Evolutionary conservation across 2,113 vertebrate species (phyloP), one percentile per base, ranked within the genome.

Genomic region (Illadopsis cleaveri): DNA sequence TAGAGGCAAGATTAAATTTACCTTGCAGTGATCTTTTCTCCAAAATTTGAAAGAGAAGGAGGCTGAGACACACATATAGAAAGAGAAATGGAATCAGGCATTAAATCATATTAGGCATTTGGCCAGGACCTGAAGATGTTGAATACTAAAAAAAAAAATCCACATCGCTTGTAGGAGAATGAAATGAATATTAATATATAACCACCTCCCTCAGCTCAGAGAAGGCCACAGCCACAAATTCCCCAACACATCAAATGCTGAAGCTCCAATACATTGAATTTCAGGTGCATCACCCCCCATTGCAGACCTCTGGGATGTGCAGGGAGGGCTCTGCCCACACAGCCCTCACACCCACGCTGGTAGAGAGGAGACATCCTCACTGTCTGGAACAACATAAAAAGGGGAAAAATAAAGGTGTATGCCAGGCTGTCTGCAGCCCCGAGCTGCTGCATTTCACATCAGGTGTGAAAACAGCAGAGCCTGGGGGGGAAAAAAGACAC

Each of bases 141-240:
- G 68, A 84, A 91, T 12, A 47, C 90, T 75, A 73, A 93, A 81
- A 70, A n/a, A 87, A 75, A 31, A 87, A 82, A 9, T 61, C 88
- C 15, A 1, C 19, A 6, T 20, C 3, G 3, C 56, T 77, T 28
- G 22, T 6, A 78, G 2, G 2, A 42, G 47, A 84, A 89, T 44
- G 6, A 69, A 86, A 77, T 22, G 2, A 53, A 30, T 86, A 79
- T 86, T 66, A 54, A 84, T 11, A 13, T 1, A 23, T 1, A 77
- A 57, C 12, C 53, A n/a, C 4, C 30, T 71, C 38, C 47, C 61
- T 64, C 6, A 51, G 35, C 61, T 51, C 4, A 50, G 30, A 23
- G 56, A 15, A 40, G n/a, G 22, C 38, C 31, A 9, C 2, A 8
- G 65, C 6, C 82, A 90, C 48, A 20, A 42, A 30, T 11, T 31